Conservation (phyloP, 2,888 invertebrate species). For the Diaphora mendica region DNA sequence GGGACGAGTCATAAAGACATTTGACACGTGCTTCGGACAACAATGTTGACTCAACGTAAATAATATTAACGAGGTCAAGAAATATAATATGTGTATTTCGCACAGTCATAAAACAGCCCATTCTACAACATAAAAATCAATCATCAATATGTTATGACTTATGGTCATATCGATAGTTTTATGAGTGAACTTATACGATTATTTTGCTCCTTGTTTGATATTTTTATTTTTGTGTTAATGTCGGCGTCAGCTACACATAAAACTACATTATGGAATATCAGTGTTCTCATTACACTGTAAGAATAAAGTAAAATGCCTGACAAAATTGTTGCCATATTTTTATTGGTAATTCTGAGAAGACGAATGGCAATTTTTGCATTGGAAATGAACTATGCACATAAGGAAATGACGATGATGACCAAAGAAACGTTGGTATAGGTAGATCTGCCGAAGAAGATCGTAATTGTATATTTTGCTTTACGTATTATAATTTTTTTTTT, state of each 20-base stretch:
- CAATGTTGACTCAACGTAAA: slow-evolving; percentile 59
- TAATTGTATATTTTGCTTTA: background rate
- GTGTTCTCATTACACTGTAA: slow-evolving; percentile 5
- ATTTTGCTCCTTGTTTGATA: slow-evolving; percentile 43
- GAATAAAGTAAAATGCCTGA: background rate
- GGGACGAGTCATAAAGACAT: slow-evolving; percentile 56
- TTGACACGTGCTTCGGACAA: slow-evolving; percentile 62
- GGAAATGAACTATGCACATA: background rate
- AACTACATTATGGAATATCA: background rate
- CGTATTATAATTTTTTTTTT: no score
- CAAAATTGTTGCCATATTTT: no score
- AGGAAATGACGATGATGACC: background rate
- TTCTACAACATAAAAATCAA: slow-evolving; percentile 61
- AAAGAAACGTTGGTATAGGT: background rate
- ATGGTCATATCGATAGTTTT: slow-evolving; percentile 39
- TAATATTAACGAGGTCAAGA: slow-evolving; percentile 67
- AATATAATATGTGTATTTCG: slow-evolving; percentile 67
- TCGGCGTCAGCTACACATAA: background rate
- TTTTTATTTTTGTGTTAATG: slow-evolving; percentile 25
- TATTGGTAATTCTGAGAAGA: background rate
- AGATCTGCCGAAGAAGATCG: background rate
- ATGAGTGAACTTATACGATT: slow-evolving; percentile 29
- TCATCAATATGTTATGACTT: slow-evolving; percentile 58
- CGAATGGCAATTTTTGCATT: background rate
- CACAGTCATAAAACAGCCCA: slow-evolving; percentile 66